Evolutionary conservation across 2,113 vertebrate species (phyloP), one percentile per base, ranked within the genome.

Genomic region (Jacana jacana): DNA sequence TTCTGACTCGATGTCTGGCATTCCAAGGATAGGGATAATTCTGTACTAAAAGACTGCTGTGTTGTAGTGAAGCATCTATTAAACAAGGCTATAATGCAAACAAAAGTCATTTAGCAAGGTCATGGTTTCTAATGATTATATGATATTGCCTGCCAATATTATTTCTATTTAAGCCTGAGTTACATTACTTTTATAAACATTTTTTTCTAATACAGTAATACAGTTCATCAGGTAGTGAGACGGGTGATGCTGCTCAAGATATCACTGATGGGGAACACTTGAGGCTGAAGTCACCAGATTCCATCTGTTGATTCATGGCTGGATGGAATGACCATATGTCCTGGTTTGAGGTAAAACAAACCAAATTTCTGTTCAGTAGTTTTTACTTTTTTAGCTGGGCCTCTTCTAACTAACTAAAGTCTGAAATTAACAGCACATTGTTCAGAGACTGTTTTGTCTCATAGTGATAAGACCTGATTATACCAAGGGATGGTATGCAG

Each of bases 1-100:
- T 91, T 91, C 63, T 94, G 96, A 95, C 30, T 35, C 86, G 33
- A 63, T 96, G 89, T 85, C 96, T 92, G 91, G 46, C 66, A 81
- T 28, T 64, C 64, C 84, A 97, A 95, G 75, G 88, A 88, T 37
- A 58, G 54, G 24, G 78, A 73, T 64, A 75, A 93, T 87, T 90
- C 65, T 94, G 84, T 94, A 91, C 49, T 57, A 88, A 52, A 78
- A 71, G 58, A 35, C 65, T 31, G 71, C 54, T 48, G 12, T 39
- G 6, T 33, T 48, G 30, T 18, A 84, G 61, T n/a, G 48, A 87
- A 84, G 17, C 16, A 69, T 16, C 14, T 66, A 61, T 39, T 80
- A 70, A 91, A 88, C 20, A 88, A 78, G 82, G 57, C 31, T 57
- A 37, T 60, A 18, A 71, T 11, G 33, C 40, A 93, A 95, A 91